These are phyloP conservation scores for Rhopalosiphum maidis DNA, from an alignment of 1,140 invertebrate species.

Conservation along the genomic window DNA sequence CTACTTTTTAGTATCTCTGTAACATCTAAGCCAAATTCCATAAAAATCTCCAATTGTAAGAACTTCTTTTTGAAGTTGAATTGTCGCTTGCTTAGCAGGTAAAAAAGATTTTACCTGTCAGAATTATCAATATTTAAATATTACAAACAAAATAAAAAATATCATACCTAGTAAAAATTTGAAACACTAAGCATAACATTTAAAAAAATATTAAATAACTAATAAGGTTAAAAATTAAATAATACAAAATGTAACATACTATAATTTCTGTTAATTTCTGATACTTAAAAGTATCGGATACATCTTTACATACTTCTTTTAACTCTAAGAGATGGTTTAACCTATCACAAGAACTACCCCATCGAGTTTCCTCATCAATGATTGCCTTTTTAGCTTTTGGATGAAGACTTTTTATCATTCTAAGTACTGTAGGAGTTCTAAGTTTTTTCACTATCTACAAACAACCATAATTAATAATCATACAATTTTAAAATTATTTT, in stretches of 20 bases:
- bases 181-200: not conserved
- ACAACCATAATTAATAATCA: not conserved
- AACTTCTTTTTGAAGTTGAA: not conserved
- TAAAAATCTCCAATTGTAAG: not conserved
- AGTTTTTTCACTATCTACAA: not conserved
- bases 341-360: not conserved
- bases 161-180: not conserved
- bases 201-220: too few species aligned
- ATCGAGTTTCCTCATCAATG: not conserved
- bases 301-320: not conserved
- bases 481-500: not conserved
- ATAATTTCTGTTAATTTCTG: not conserved
- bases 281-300: not conserved
- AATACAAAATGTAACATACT: not conserved
- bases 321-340: not conserved
- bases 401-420: not conserved
- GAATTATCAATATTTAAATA: not conserved
- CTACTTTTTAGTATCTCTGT: conserved; percentile 7
- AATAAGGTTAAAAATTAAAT: not conserved
- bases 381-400: not conserved
- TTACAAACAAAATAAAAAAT: not conserved
- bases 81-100: not conserved
- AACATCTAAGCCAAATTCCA: not conserved
- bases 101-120: not conserved
- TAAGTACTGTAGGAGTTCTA: not conserved